A percentile compares a stretch with the other conserved stretches of the same genome.
Conservation (phyloP, 1,140 invertebrate genomes). For the Drosophila pallidifrons region DNA sequence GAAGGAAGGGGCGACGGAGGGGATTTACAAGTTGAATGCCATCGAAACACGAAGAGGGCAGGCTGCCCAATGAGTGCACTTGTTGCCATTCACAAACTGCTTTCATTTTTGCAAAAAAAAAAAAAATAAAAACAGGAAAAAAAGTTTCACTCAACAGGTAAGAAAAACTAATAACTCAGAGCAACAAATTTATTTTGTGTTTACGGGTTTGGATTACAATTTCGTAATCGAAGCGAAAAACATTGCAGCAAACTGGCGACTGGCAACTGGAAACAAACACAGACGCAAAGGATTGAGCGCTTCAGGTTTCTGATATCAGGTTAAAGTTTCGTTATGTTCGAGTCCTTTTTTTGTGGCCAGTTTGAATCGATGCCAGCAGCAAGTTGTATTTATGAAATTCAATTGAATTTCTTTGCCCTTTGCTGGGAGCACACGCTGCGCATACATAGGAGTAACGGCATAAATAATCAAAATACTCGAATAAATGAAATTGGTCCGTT, state of each 20-base stretch:
- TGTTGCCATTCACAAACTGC: slow-evolving; percentile 71
- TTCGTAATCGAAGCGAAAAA: slow-evolving; percentile 56
- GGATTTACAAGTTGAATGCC: slow-evolving; percentile 28
- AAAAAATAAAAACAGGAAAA: background rate
- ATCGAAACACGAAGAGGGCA: slow-evolving; percentile 20
- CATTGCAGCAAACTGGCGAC: slow-evolving; percentile 34
- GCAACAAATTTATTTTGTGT: slow-evolving; percentile 32
- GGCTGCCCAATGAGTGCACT: slow-evolving; percentile 62
- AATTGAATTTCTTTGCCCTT: slow-evolving; percentile 55
- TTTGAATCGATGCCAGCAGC: slow-evolving; percentile 43
- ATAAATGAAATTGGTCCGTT: slow-evolving; percentile 6
- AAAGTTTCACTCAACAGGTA: slow-evolving; percentile 47
- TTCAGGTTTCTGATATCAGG: slow-evolving; percentile 9
- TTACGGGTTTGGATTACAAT: slow-evolving; percentile 41
- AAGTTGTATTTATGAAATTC: slow-evolving; percentile 29
- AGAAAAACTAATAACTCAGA: slow-evolving; percentile 53
- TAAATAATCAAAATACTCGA: slow-evolving; percentile 66
- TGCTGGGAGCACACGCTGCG: slow-evolving; percentile 52
- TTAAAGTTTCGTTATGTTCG: slow-evolving; percentile 28
- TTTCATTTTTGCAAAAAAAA: slow-evolving; percentile 53
- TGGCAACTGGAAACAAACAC: slow-evolving; percentile 4
- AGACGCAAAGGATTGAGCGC: slow-evolving; percentile 8
- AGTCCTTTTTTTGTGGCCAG: slow-evolving; percentile 41
- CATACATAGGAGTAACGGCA: slow-evolving; percentile 57
- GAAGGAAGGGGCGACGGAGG: background rate